These are phyloP conservation scores for Oopsacas minuta DNA, from an alignment of 37 sponge, comb jelly and placozoan genomes.

Conservation along the genomic window DNA sequence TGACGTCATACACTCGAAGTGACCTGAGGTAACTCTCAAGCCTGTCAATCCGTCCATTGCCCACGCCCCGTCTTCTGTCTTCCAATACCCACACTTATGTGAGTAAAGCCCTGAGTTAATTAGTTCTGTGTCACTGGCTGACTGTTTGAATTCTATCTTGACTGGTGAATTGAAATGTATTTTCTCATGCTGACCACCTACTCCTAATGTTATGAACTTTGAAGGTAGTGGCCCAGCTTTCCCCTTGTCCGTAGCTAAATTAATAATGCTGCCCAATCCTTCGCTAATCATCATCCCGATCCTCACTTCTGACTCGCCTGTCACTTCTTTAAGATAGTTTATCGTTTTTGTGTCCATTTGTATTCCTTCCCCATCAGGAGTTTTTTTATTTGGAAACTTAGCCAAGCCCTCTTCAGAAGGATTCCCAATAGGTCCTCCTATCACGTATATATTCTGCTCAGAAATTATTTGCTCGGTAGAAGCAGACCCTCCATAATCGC, in stretches of 20 bases:
- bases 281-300: background rate
- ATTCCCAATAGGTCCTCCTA: background rate
- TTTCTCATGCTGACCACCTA: background rate
- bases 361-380: background rate
- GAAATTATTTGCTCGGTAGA: background rate
- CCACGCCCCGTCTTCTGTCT: background rate
- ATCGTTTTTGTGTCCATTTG: background rate
- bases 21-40: background rate
- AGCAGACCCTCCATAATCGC: background rate
- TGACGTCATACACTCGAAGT: background rate
- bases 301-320: background rate
- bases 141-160: background rate
- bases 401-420: background rate
- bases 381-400: background rate
- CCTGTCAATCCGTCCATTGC: background rate
- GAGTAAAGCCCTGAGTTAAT: background rate
- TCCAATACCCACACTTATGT: background rate
- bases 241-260: background rate
- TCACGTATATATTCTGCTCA: background rate
- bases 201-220: background rate
- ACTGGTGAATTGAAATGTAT: background rate
- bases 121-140: background rate
- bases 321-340: background rate
- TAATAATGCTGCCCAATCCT: background rate
- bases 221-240: background rate